Evolutionary conservation across 2,113 vertebrate genomes (phyloP).

Genomic region (Baryphthengus martii): DNA sequence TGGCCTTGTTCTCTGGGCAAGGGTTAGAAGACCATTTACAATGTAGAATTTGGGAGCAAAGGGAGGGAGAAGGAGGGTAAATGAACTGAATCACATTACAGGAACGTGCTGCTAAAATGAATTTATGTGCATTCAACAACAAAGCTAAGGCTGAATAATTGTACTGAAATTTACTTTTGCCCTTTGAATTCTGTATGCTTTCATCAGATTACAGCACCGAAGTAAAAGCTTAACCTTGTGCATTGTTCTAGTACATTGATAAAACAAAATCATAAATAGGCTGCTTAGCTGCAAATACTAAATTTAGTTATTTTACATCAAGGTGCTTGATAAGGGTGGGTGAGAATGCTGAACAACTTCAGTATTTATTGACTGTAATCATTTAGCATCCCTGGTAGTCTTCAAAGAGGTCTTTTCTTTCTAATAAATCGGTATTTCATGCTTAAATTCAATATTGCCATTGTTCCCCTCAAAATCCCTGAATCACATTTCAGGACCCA

Average conservation of each 20-base stretch:
- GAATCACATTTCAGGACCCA: neutral
- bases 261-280: neutral
- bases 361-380: neutral
- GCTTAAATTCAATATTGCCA: neutral
- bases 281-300: neutral
- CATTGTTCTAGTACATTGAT: neutral
- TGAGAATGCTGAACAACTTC: neutral
- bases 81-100: neutral
- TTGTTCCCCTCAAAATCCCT: rapidly evolving
- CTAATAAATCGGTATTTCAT: neutral
- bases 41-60: neutral
- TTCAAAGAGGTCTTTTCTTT: neutral
- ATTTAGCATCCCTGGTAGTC: neutral
- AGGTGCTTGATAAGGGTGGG: neutral
- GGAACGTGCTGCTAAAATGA: neutral
- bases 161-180: neutral
- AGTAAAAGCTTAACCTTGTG: neutral
- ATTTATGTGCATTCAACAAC: neutral
- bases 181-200: neutral
- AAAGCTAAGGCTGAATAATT: neutral
- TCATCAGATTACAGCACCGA: neutral
- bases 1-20: neutral
- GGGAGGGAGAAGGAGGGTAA: neutral
- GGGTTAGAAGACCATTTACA: neutral
- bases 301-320: neutral